Evolutionary conservation across 2,113 vertebrate species (phyloP).

Genomic region (Gallinago undulata): DNA sequence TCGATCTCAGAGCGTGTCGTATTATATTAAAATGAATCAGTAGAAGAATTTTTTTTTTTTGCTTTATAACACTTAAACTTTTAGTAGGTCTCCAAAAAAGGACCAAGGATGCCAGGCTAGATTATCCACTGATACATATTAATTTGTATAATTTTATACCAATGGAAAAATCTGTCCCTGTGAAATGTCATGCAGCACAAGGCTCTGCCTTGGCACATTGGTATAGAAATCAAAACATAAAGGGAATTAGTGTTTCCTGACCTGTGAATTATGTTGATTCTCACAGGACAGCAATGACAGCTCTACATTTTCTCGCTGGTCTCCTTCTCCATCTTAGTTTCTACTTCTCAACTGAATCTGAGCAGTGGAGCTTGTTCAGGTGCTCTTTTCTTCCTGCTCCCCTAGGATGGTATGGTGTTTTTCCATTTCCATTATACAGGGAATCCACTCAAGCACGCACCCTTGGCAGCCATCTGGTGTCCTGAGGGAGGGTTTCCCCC

Average conservation of each 20-base stretch:
- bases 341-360: background rate
- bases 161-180: background rate
- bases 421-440: background rate
- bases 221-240: background rate
- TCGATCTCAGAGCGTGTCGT: background rate
- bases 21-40: background rate
- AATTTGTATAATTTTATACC: background rate
- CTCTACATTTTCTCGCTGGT: background rate
- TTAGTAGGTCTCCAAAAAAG: background rate
- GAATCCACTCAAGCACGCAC: background rate
- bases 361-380: background rate
- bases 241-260: background rate
- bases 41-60: background rate
- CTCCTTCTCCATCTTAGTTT: background rate
- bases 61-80: background rate
- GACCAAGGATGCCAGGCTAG: background rate
- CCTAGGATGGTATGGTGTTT: background rate
- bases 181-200: background rate
- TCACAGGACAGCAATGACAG: background rate
- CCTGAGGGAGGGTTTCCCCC: background rate
- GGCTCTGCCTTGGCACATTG: background rate
- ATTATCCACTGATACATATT: background rate
- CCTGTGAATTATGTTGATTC: background rate
- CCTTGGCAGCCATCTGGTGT: accelerated
- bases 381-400: background rate